Base-by-base conservation (phyloP, 2,888 invertebrate species). In the Oscheius sp. region DNA sequence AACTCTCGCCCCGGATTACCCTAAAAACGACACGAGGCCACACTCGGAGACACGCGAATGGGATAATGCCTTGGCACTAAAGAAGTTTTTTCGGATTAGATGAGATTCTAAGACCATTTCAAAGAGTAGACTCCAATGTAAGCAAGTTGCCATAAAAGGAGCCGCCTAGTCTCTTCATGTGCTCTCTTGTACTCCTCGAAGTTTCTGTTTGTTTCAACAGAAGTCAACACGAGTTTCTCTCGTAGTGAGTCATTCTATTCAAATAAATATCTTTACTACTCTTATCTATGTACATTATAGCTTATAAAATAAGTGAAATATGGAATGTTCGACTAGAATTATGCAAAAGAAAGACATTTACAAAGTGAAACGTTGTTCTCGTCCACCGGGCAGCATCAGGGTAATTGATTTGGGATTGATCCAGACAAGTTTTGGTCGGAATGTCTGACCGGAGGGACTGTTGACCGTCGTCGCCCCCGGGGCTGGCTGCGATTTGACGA, bases 341-440 rank as follows among this genome's bases (percentile, higher is more conserved):
- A 58, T 56, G 69, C 53, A 21, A 72, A 12, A 16, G 56, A 46
- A 55, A 12, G 53, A 72, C 16, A 41, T 2, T 69, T 76, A 78
- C 59, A 84, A 69, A 41, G 84, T 76, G 58, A 88, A 88, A 21
- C 88, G 75, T 72, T 89, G 87, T 90, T 99, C 98, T 0, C 95
- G 94, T 35, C 98, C 97, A 89, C 98, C 97, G 12, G 96, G 95
- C 80, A 97, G 91, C 93, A 97, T 94, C 23, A 98, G 91, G 0
- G 95, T 94, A 59, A 98, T 95, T 35, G 95, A 94, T 71, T 95
- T 92, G 87, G 94, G 93, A 89, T 95, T 95, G 76, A 96, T 94
- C 98, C 98, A 99, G 27, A 96, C 94, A 25, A 99, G 92, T 69
- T 95, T 92, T 5, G 96, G 96, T 2, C 76, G 73, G 64, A 80